Conservation (phyloP, 1,140 invertebrate species). For the Eriosoma lanigerum region DNA sequence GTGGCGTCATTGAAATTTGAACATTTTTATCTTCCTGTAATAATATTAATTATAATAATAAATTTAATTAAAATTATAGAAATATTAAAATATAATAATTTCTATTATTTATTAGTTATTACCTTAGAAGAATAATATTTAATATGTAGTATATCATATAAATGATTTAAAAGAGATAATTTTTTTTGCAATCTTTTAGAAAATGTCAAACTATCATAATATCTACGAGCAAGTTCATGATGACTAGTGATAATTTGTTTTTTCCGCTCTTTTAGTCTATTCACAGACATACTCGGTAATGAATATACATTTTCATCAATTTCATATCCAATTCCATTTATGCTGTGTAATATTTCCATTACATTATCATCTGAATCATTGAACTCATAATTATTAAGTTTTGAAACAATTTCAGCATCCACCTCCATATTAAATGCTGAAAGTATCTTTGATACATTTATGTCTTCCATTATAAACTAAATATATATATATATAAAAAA, state of each 20-base stretch:
- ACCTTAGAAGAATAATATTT: slow-evolving; percentile 40
- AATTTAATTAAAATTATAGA: neutral
- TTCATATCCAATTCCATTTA: slow-evolving; percentile 50
- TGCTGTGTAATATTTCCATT: slow-evolving; percentile 35
- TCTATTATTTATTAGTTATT: slow-evolving; percentile 15
- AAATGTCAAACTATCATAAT: slow-evolving; percentile 44
- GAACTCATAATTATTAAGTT: neutral
- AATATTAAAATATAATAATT: neutral
- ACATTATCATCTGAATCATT: slow-evolving; percentile 22
- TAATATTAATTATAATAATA: too few relatives aligned
- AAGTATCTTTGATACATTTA: slow-evolving; percentile 17
- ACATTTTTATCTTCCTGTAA: slow-evolving; percentile 44
- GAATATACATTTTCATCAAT: slow-evolving; percentile 46
- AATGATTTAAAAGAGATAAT: slow-evolving; percentile 21
- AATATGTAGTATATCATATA: slow-evolving; percentile 33
- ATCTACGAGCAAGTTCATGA: slow-evolving; percentile 39
- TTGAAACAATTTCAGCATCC: slow-evolving; percentile 22
- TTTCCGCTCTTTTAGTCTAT: slow-evolving; percentile 24
- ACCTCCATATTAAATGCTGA: slow-evolving; percentile 30
- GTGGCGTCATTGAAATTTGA: slow-evolving; percentile 44
- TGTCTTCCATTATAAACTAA: slow-evolving; percentile 30
- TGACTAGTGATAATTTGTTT: slow-evolving; percentile 26
- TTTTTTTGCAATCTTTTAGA: slow-evolving; percentile 42
- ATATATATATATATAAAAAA: neutral
- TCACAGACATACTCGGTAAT: slow-evolving; percentile 37